These are phyloP conservation scores for Oreochromis grahami DNA, from an alignment of 2,797 vertebrate species.

Conservation along the genomic window DNA sequence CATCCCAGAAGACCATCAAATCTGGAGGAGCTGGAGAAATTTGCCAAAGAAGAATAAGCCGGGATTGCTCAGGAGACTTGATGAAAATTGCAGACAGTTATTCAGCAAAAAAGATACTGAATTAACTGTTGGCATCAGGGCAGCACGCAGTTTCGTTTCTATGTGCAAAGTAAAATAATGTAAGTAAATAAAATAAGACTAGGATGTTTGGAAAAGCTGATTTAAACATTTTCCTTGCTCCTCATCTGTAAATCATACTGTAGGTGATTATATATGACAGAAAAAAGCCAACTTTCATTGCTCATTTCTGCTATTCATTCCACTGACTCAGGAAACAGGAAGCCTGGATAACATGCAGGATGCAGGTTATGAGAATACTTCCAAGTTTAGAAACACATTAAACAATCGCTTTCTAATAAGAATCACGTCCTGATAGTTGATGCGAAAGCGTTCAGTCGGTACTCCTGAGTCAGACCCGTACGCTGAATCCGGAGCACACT, in stretches of 20 bases:
- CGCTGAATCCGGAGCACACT: constrained; percentile 21
- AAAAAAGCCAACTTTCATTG: neutral
- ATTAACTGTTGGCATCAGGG: too few species aligned
- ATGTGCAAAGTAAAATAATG: neutral
- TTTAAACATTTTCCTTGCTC: neutral
- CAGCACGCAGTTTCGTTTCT: neutral
- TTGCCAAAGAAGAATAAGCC: neutral
- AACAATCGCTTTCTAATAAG: neutral
- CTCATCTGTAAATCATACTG: neutral
- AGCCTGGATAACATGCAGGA: neutral
- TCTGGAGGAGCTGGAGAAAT: neutral
- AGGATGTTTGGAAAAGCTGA: neutral
- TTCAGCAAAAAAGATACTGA: too few species aligned
- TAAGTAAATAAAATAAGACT: neutral
- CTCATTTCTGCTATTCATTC: neutral
- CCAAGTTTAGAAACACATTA: constrained; percentile 25
- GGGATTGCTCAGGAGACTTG: neutral
- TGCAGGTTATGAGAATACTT: neutral
- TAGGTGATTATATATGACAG: neutral
- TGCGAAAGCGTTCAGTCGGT: neutral
- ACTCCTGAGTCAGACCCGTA: neutral
- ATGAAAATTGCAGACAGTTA: too few species aligned
- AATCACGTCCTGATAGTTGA: neutral
- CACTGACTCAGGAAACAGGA: neutral
- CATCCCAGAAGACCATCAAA: neutral